Conservation (phyloP, 2,888 invertebrate genomes). For the Scaptomyza flava region DNA sequence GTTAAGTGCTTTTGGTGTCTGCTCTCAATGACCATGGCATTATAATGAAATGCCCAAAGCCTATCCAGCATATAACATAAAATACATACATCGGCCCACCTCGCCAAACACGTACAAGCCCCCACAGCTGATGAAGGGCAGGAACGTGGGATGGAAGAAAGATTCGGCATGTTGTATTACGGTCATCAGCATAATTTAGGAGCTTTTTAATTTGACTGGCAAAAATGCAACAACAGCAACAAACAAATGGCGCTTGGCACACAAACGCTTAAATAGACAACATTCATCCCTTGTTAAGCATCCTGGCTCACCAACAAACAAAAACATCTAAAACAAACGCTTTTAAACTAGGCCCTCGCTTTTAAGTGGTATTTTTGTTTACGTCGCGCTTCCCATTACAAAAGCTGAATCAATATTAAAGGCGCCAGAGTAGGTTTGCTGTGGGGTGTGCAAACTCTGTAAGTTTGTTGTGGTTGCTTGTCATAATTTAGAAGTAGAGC, state of each 20-base stretch:
- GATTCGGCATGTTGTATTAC: conserved; percentile 37
- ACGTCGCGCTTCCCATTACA: conserved; percentile 75
- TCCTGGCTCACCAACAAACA: conserved; percentile 1
- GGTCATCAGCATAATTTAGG: conserved; percentile 79
- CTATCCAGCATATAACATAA: conserved; percentile 26
- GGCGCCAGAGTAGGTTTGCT: background rate
- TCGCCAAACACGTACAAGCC: background rate
- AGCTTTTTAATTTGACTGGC: conserved; percentile 74
- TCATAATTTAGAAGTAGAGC: conserved; percentile 22
- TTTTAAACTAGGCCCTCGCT: conserved; percentile 59
- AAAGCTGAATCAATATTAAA: conserved; percentile 79
- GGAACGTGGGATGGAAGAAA: background rate
- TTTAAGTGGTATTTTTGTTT: conserved; percentile 64
- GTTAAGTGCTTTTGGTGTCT: conserved; percentile 74
- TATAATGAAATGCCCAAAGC: conserved; percentile 65
- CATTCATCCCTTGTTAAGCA: conserved; percentile 24
- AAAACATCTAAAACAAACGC: conserved; percentile 42
- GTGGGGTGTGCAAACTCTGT: background rate
- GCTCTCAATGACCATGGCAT: conserved; percentile 59
- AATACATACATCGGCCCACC: background rate
- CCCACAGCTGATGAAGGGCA: conserved; percentile 10
- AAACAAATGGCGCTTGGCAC: conserved; percentile 52
- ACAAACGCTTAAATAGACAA: conserved; percentile 37
- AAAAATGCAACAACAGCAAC: conserved; percentile 73
- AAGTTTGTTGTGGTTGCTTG: conserved; percentile 61